These are phyloP conservation scores for Acheta domesticus DNA, from an alignment of 2,888 invertebrate genomes.

Conservation along the genomic window DNA sequence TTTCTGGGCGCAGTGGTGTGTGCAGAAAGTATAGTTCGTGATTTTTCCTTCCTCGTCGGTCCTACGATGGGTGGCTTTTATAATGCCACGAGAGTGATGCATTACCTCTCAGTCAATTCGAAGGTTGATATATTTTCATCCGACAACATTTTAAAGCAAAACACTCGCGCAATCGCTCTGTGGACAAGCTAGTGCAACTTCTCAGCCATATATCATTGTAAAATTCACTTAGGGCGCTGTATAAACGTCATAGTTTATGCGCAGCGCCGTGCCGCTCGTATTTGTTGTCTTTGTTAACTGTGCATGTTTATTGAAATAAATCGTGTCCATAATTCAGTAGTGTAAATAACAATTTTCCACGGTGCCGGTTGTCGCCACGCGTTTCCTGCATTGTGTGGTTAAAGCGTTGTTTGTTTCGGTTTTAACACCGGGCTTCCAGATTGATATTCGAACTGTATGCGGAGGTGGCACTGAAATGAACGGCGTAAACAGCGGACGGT, in stretches of 20 bases:
- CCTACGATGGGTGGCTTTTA: background rate
- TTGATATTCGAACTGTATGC: slow-evolving; percentile 11
- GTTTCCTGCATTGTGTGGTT: background rate
- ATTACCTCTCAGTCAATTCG: slow-evolving; percentile 1
- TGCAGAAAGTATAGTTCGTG: slow-evolving; percentile 9
- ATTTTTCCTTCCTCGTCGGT: background rate
- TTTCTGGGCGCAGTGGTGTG: background rate
- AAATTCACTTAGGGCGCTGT: slow-evolving; percentile 2
- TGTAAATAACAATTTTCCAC: slow-evolving; percentile 18
- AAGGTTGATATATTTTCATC: background rate
- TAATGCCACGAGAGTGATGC: background rate
- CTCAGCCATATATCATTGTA: background rate
- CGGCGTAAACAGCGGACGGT: background rate
- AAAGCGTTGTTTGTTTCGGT: background rate
- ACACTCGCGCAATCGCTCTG: background rate
- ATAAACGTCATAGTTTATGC: slow-evolving; percentile 18
- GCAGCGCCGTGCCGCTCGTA: background rate
- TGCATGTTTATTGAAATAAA: slow-evolving; percentile 8
- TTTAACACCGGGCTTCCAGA: background rate
- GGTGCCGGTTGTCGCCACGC: background rate
- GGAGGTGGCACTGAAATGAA: background rate
- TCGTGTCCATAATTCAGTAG: slow-evolving; percentile 10
- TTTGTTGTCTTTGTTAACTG: slow-evolving; percentile 7
- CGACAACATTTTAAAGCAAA: slow-evolving; percentile 7
- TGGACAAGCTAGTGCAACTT: background rate